Evolutionary conservation across 2,113 vertebrate genomes (phyloP), one percentile per base, ranked within the genome.

Genomic region (Dascyllus trimaculatus): DNA sequence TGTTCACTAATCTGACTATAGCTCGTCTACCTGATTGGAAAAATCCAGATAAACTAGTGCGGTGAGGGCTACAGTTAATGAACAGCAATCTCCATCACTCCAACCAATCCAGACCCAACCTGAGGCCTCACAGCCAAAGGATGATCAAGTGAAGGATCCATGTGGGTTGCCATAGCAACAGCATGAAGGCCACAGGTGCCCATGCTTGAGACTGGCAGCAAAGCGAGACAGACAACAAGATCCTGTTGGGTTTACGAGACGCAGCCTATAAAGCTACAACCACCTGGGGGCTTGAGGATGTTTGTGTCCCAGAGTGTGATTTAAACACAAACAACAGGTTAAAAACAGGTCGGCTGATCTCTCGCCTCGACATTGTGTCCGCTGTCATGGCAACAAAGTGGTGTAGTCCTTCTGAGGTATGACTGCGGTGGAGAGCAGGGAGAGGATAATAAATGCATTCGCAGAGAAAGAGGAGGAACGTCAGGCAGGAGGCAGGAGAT

Each of bases 341-440:
- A 64, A 81, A 75, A 78, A 61, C 80, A 25, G 22, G 62, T 5
- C 48, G 3, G 1, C 9, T 15, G 59, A 75, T 83, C 60, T 51
- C 38, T 67, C 72, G 58, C 66, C 72, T 78, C 38, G 1, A 69
- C 59, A 46, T 80, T 48, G 76, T 78, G 80, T 87, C 56, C 67
- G 85, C 88, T 82, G 82, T 59, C 89, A 91, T 93, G 85, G 85
- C 85, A 91, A 92, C 89, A 66, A 60, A 81, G 80, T 14, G 0
- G 64, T 59, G 67, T 77, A 51, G 46, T 45, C 25, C 59, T 49
- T 68, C 48, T 11, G 18, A 71, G 60, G 51, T 18, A 11, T 49
- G 51, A 81, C 54, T 49, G 61, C 0, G 38, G 19, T 2, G 48
- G 48, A 51, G 49, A 48, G 22, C 29, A 64, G 49, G 48, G 57